Evolutionary conservation across 1,140 invertebrate genomes (phyloP), one percentile per base, ranked within the genome.

Genomic region (Macrocentrus cingulum): DNA sequence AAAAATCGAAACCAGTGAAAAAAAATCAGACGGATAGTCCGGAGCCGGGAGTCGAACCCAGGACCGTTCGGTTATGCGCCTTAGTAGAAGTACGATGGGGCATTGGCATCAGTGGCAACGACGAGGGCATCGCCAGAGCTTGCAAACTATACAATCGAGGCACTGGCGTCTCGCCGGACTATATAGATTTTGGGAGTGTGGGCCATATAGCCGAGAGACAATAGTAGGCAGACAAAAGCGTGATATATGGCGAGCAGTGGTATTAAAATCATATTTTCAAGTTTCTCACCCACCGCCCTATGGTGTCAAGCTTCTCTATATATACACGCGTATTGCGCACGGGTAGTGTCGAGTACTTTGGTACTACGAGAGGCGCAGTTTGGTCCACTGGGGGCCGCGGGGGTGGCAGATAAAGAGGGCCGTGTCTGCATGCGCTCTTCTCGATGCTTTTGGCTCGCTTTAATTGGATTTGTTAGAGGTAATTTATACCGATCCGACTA

Each of bases 251-350:
- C 66, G 65, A 68, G 68, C 72, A 68, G 66, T 59, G 68, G 74
- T 76, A 76, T 76, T 76, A 76, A 76, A 76, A 76, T 76, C 74
- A 76, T 76, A 76, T 75, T 76, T 76, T 76, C 74, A 76, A 75
- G 62, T 69, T 60, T 61, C 60, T 56, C 56, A 55, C 52, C 19
- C 42, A n/a, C 7, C 39, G 22, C 25, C 29, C 23, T 42, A 39
- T 39, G 36, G 13, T 39, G 36, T 15, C 36, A 15, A 8, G 4
- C 36, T 13, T 39, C 36, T 48, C 16, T 48, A 25, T 23, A 7
- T 25, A n/a, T 39, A 39, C 15, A 39, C 13, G 13, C 29, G 22
- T 25, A 48, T 20, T 8, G 45, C 45, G 22, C 18, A 15, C 13
- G 20, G 19, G 22, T 48, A 48, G n/a, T 25, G 36, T 39, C 36